Conservation (phyloP, 1,140 invertebrate species). For the Drosophila fuyamai region DNA sequence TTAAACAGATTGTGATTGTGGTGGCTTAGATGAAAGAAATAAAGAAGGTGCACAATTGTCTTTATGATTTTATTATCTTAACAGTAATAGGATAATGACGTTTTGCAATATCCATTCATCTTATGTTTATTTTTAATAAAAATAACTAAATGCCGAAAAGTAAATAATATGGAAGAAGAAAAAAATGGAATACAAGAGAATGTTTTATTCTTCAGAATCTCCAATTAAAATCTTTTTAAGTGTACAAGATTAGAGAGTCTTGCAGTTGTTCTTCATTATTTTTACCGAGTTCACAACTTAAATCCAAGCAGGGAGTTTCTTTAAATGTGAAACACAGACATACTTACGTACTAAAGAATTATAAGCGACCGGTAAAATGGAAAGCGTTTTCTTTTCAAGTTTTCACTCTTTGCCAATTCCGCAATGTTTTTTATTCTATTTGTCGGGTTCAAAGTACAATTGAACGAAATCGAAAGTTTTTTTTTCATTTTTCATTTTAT, state of each 20-base stretch:
- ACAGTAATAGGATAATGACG: no score
- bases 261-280: no score
- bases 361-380: slow-evolving; percentile 29
- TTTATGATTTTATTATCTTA: no score
- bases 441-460: slow-evolving; percentile 77
- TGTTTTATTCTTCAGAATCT: no score
- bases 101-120: no score
- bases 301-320: neutral
- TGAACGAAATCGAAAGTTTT: slow-evolving; percentile 80
- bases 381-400: slow-evolving; percentile 53
- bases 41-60: no score
- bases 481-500: slow-evolving; percentile 43
- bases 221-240: no score
- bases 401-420: slow-evolving; percentile 68
- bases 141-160: no score
- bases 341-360: slow-evolving; percentile 25
- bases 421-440: slow-evolving; percentile 75
- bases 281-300: neutral
- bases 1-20: neutral
- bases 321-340: slow-evolving; percentile 13
- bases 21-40: neutral
- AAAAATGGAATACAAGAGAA: no score
- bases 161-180: no score
- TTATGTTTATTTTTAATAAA: no score
- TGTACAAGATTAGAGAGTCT: no score